A percentile compares a stretch with the other conserved stretches of the same genome.
Evolutionary conservation across 2,113 vertebrate species (phyloP).

Genomic region (Leucoraja erinaceus): DNA sequence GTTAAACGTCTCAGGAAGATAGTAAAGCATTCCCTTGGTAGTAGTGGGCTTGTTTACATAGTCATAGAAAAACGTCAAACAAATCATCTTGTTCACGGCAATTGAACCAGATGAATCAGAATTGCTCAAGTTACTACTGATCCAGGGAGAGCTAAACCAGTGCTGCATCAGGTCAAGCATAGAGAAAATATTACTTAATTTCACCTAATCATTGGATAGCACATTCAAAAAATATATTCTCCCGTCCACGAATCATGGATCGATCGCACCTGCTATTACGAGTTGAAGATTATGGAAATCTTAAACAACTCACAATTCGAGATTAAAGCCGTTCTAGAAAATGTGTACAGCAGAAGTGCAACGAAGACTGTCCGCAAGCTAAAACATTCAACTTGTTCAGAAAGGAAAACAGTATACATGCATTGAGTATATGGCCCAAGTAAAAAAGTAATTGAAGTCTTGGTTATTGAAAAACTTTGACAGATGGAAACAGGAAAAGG

Average conservation of each 20-base stretch:
- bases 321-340: neutral
- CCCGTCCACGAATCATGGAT: too few relatives aligned
- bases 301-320: neutral
- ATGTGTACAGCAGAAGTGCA: neutral
- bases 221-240: neutral
- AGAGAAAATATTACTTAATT: neutral
- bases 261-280: too few relatives aligned
- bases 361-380: neutral
- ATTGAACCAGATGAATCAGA: neutral
- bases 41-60: neutral
- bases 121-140: too few relatives aligned
- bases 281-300: neutral
- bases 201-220: neutral
- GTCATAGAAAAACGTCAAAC: neutral
- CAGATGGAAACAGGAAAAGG: neutral
- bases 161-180: neutral
- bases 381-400: neutral
- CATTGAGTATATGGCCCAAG: too few relatives aligned
- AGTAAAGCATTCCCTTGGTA: neutral
- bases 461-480: neutral
- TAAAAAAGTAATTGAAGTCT: neutral
- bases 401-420: neutral
- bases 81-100: neutral
- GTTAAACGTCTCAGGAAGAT: neutral
- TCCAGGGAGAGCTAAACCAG: neutral